Evolutionary conservation across 2,113 vertebrate genomes (phyloP).

Genomic region (Tenebrosternarchus preto): DNA sequence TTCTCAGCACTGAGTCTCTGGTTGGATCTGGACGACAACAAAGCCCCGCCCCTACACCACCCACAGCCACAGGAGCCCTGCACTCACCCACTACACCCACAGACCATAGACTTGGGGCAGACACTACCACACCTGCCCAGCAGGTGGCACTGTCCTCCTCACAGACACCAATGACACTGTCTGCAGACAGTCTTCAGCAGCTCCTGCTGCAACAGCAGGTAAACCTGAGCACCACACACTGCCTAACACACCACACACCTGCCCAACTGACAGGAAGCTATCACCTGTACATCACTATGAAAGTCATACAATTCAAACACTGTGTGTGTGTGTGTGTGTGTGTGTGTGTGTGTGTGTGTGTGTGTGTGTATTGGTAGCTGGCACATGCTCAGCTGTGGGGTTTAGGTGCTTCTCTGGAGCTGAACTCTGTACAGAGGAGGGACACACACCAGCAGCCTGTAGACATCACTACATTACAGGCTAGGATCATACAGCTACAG

Average conservation of each 20-base stretch:
- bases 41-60: not conserved
- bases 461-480: slow-evolving; percentile 68
- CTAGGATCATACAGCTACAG: slow-evolving; percentile 75
- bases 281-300: not conserved
- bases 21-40: slow-evolving; percentile 1
- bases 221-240: not conserved
- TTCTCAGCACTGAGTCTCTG: slow-evolving; percentile 17
- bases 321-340: slow-evolving; percentile 6
- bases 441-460: slow-evolving; percentile 58
- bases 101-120: slow-evolving; percentile 48
- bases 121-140: slow-evolving; percentile 44
- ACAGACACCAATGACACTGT: slow-evolving; percentile 51
- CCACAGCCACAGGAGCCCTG: not conserved
- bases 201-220: slow-evolving; percentile 71
- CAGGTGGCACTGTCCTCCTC: not conserved
- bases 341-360: slow-evolving; percentile 20
- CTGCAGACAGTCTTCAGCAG: slow-evolving; percentile 61
- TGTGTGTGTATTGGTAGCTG: too few species aligned
- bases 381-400: slow-evolving; percentile 66
- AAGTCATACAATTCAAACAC: not conserved
- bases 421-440: slow-evolving; percentile 46
- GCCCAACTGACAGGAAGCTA: not conserved
- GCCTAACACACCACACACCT: not conserved
- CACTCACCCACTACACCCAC: slow-evolving; percentile 10
- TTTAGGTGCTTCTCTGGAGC: slow-evolving; percentile 55